A percentile compares a stretch with the other conserved stretches of the same genome.
These are phyloP conservation scores for Mesopsocus fuscifrons DNA, from an alignment of 2,888 invertebrate genomes.

Conservation along the genomic window DNA sequence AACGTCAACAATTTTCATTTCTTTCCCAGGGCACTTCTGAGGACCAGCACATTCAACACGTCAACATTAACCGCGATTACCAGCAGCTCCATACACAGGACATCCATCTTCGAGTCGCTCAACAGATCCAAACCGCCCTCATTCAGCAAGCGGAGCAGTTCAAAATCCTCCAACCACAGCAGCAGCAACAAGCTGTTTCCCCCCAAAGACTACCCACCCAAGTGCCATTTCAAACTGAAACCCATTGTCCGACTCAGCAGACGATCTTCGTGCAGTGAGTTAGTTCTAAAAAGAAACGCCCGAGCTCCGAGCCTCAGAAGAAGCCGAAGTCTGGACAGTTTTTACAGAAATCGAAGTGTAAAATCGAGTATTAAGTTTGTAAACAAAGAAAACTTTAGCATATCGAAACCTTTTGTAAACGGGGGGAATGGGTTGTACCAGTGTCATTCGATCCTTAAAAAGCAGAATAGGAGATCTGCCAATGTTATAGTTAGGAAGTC, in stretches of 20 bases:
- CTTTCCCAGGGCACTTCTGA: conserved; percentile 31
- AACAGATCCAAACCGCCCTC: not conserved
- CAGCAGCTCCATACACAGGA: conserved; percentile 12
- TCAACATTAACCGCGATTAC: conserved; percentile 33
- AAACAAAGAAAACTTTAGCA: not conserved
- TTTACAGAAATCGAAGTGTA: not conserved
- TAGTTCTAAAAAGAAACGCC: not conserved
- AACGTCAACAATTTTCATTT: conserved; percentile 20
- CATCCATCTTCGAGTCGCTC: not conserved
- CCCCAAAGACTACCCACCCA: conserved; percentile 1
- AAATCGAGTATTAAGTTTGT: conserved; percentile 1
- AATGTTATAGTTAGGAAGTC: not conserved
- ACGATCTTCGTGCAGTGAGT: conserved; percentile 2
- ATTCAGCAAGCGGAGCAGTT: not conserved
- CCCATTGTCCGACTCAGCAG: not conserved
- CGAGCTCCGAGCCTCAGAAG: not conserved
- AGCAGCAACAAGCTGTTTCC: not conserved
- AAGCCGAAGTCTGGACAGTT: not conserved
- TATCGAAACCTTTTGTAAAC: not conserved
- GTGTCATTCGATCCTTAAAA: not conserved
- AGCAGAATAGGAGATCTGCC: not conserved
- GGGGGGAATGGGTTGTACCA: not conserved
- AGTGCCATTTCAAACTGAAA: conserved; percentile 8
- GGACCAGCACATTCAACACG: conserved; percentile 44
- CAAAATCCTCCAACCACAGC: not conserved